Percentiles rank a stretch among this genome's conserved stretches.
Evolutionary conservation across 92 coral and sea anemone genomes (phyloP).

Genomic region (Pocillopora meandrina): DNA sequence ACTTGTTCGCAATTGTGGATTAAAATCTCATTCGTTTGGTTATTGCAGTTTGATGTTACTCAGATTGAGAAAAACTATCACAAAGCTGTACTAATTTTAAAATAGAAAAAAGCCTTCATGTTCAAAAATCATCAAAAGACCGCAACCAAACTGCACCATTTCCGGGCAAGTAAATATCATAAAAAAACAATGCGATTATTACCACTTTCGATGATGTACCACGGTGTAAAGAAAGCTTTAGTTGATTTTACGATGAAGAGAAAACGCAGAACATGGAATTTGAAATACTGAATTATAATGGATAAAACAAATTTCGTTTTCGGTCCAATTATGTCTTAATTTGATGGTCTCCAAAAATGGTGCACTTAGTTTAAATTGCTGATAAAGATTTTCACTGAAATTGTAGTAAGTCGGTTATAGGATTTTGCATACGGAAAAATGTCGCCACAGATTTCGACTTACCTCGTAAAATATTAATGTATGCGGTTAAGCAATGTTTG

Average conservation of each 20-base stretch:
- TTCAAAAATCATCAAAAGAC: too few species aligned
- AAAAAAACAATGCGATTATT: background rate
- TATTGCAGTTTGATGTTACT: too few species aligned
- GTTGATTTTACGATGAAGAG: background rate
- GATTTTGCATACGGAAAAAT: conserved; percentile 11
- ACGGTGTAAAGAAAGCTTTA: background rate
- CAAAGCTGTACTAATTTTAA: too few species aligned
- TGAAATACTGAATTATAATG: background rate
- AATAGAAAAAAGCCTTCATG: too few species aligned
- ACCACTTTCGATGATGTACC: background rate
- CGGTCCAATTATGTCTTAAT: background rate
- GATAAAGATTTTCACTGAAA: too few species aligned
- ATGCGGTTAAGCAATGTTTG: conserved; percentile 11
- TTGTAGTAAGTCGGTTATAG: background rate
- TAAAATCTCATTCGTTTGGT: too few species aligned
- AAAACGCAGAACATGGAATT: background rate
- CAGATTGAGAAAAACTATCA: too few species aligned
- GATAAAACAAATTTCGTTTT: background rate
- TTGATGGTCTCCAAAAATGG: background rate
- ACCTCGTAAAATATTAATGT: conserved; percentile 31
- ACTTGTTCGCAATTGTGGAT: too few species aligned
- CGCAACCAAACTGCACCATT: background rate
- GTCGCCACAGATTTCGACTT: background rate
- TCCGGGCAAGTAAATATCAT: background rate
- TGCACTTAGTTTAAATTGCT: background rate